Evolutionary conservation across 2,113 vertebrate species (phyloP).

Genomic region (Rhabdomys dilectus): DNA sequence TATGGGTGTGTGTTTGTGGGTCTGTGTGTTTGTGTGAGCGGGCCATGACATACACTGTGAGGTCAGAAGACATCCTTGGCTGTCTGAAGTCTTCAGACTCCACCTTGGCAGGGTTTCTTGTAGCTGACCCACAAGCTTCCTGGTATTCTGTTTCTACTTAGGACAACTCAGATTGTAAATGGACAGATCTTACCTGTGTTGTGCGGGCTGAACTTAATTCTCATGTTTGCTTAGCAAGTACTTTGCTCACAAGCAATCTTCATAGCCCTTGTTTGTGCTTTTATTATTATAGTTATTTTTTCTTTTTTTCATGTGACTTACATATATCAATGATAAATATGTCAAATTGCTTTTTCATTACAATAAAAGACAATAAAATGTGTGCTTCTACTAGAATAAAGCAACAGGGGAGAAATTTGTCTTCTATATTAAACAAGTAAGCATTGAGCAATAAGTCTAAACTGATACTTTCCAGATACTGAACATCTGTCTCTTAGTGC

Average conservation of each 20-base stretch:
- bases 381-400: neutral
- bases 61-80: neutral
- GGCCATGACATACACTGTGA: neutral
- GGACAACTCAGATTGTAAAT: neutral
- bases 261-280: neutral
- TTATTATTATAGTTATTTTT: neutral
- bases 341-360: neutral
- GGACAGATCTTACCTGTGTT: neutral
- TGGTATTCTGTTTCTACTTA: neutral
- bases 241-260: neutral
- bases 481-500: neutral
- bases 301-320: neutral
- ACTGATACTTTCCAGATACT: neutral
- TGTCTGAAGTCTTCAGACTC: neutral
- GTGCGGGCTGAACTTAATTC: neutral
- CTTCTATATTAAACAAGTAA: neutral
- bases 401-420: neutral
- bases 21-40: neutral
- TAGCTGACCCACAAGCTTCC: neutral
- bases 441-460: neutral
- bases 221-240: neutral
- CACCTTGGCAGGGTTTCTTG: neutral
- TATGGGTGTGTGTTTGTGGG: neutral
- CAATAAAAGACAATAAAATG: neutral
- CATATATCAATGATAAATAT: neutral